These are phyloP conservation scores for Drosophila ercepeae DNA, from an alignment of 1,140 invertebrate genomes.

Conservation along the genomic window DNA sequence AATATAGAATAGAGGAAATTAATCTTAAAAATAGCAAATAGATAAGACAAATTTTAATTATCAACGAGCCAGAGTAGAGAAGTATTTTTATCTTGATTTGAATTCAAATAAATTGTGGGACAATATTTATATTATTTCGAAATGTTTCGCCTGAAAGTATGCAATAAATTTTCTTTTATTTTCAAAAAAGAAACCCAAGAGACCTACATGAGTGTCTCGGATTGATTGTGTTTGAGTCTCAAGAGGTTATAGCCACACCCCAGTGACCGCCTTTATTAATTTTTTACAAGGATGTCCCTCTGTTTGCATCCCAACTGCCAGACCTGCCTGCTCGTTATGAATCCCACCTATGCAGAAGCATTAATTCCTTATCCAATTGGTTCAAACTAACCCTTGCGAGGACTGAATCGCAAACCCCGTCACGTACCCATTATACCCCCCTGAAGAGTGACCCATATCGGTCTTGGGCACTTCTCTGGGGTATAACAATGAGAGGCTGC, in stretches of 20 bases:
- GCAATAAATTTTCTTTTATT: neutral
- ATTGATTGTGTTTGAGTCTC: neutral
- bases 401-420: slow-evolving; percentile 25
- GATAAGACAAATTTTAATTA: neutral
- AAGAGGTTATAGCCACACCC: neutral
- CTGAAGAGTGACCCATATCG: slow-evolving; percentile 33
- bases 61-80: neutral
- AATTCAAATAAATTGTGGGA: too few species aligned
- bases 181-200: neutral
- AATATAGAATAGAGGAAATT: neutral
- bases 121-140: neutral
- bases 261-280: slow-evolving; percentile 4
- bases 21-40: neutral
- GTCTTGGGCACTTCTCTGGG: slow-evolving; percentile 35
- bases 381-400: slow-evolving; percentile 26
- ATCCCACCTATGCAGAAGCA: slow-evolving; percentile 13
- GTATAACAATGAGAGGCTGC: slow-evolving; percentile 53
- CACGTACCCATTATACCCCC: slow-evolving; percentile 28
- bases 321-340: too few species aligned
- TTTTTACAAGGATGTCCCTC: slow-evolving; percentile 22
- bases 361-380: slow-evolving; percentile 25
- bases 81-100: too few species aligned
- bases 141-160: neutral
- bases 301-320: neutral
- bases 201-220: neutral